Evolutionary conservation across 2,113 vertebrate genomes (phyloP).

Genomic region (Stomatorhinus ivindoensis): DNA sequence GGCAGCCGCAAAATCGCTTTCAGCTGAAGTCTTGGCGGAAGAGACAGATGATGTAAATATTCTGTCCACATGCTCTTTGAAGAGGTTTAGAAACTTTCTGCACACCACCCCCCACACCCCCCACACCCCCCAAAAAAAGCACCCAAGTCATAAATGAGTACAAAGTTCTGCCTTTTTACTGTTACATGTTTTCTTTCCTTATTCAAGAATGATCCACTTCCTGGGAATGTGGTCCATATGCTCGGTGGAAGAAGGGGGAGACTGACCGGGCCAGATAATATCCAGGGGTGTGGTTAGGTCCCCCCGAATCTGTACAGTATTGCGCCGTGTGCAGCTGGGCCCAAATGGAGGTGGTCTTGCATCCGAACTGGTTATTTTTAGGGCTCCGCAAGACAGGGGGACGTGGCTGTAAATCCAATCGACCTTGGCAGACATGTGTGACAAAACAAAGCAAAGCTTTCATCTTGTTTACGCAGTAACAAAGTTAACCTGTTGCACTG

Average conservation of each 20-base stretch:
- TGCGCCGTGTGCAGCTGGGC: background rate
- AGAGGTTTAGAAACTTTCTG: background rate
- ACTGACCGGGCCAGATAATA: background rate
- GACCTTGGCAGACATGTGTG: background rate
- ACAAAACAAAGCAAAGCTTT: background rate
- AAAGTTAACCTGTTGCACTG: background rate
- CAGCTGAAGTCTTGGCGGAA: background rate
- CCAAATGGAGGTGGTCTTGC: background rate
- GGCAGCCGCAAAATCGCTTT: background rate
- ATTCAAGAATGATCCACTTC: background rate
- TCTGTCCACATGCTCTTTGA: background rate
- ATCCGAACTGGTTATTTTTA: background rate
- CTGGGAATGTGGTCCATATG: background rate
- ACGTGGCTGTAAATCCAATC: background rate
- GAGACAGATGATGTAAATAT: background rate
- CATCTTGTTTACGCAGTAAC: background rate
- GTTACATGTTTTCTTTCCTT: background rate
- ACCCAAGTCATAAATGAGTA: background rate
- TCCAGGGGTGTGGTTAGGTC: background rate
- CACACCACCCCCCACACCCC: too few relatives aligned
- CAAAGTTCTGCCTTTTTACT: background rate
- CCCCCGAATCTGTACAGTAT: background rate
- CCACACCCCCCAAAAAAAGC: background rate
- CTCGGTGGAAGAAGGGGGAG: background rate
- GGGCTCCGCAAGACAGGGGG: background rate